Evolutionary conservation across 1,140 invertebrate genomes (phyloP).

Genomic region (Eciton burchellii): DNA sequence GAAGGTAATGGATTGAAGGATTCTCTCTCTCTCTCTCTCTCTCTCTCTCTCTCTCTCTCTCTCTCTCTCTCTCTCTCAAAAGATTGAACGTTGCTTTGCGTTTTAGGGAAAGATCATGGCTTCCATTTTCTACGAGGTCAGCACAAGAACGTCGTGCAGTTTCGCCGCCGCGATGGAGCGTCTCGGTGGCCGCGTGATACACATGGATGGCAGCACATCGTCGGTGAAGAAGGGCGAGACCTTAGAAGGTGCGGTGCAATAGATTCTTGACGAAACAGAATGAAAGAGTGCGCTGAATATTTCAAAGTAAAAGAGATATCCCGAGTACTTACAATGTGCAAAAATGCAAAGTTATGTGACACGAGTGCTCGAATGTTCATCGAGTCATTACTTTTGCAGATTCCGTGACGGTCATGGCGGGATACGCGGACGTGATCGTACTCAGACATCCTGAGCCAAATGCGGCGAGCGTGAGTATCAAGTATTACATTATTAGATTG

Average conservation of each 20-base stretch:
- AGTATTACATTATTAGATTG: neutral
- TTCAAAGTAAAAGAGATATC: neutral
- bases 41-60: neutral
- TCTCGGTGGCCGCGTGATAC: conserved; percentile 96
- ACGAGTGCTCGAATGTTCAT: conserved; percentile 9
- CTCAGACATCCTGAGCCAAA: conserved; percentile 96
- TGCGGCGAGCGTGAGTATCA: conserved; percentile 92
- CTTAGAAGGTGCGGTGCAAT: conserved; percentile 91
- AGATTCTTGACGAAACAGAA: too few species aligned
- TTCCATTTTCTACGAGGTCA: conserved; percentile 98
- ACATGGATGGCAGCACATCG: conserved; percentile 95
- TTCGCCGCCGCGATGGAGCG: conserved; percentile 98
- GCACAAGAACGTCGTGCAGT: conserved; percentile 97
- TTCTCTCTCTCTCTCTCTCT: too few species aligned
- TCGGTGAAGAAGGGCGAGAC: conserved; percentile 99
- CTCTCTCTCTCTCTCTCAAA: conserved; percentile 39
- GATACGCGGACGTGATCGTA: conserved; percentile 96
- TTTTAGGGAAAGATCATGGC: conserved; percentile 96
- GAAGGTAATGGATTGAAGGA: conserved; percentile 87
- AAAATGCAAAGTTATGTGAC: neutral
- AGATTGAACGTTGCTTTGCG: neutral
- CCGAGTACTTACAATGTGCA: neutral
- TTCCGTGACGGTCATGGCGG: conserved; percentile 93
- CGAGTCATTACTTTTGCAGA: conserved; percentile 85
- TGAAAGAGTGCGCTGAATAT: neutral